Percentiles rank a stretch among this genome's conserved stretches.
Evolutionary conservation across 2,113 vertebrate genomes (phyloP).

Genomic region (Salvelinus sp.): DNA sequence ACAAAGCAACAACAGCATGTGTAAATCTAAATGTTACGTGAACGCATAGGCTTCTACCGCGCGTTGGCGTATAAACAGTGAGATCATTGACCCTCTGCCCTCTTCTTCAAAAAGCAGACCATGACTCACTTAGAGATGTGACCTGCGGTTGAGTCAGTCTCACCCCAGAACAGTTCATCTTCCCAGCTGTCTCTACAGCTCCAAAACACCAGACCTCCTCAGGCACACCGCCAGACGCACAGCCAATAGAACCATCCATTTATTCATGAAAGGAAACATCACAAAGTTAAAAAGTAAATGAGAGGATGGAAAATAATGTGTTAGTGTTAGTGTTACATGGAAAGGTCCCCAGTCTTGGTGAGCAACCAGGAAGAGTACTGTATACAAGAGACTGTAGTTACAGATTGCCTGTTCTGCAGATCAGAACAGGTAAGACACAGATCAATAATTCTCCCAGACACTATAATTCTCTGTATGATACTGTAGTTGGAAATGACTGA

Average conservation of each 20-base stretch:
- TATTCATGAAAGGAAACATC: background rate
- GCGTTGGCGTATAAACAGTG: no score
- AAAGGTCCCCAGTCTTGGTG: background rate
- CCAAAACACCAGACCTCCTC: background rate
- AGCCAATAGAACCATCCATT: background rate
- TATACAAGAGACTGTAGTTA: background rate
- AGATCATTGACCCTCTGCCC: background rate
- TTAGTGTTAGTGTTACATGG: background rate
- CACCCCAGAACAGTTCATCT: background rate
- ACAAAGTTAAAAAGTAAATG: constrained; percentile 6
- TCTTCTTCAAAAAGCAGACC: background rate
- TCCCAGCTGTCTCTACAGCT: background rate
- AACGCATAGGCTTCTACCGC: no score
- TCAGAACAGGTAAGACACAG: background rate
- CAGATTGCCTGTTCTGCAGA: background rate
- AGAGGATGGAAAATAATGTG: constrained; percentile 34
- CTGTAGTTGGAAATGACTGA: no score
- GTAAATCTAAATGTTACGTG: no score
- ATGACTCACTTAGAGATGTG: background rate
- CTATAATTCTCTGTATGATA: background rate
- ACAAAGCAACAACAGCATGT: background rate
- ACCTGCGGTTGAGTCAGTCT: background rate
- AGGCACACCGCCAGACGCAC: background rate
- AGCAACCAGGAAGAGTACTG: background rate
- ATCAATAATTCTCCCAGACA: background rate